Evolutionary conservation across 2,888 invertebrate species (phyloP), one percentile per base, ranked within the genome.

Genomic region (Amblyjoppa fuscipennis): DNA sequence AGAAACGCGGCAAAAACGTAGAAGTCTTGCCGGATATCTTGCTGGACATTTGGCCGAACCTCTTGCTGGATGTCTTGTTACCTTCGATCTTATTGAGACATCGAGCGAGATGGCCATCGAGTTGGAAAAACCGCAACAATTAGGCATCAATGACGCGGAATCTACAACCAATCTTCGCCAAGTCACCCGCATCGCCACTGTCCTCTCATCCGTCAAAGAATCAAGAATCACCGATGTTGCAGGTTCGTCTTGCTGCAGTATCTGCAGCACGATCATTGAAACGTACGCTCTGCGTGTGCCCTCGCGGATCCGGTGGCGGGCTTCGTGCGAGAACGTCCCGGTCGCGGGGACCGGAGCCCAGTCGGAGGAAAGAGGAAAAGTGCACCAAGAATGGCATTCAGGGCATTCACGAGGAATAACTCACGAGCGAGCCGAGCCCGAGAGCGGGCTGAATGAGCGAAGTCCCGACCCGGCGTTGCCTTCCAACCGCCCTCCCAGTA

Each of bases 361-460:
- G 81, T 74, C 70, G 81, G 83, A 88, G 89, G 87, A 89, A 84
- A 81, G 76, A 79, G 87, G 85, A 31, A 68, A 77, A 78, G 81
- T 84, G 84, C 81, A 84, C 81, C 83, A 49, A 85, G 86, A 89
- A 90, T 92, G 90, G 92, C 91, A 93, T 93, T 93, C 91, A 92
- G 90, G 87, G 93, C 91, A 93, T 93, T 93, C 93, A 93, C 90
- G 90, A 89, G 91, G 91, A 93, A 92, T 91, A 93, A 92, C 92
- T 92, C 91, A 90, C 91, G 91, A 90, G 89, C 90, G 91, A 91
- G 91, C 90, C 53, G 6, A 53, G 61, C 28, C 61, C n/a, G 34
- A 56, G 90, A 90, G 91, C 89, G 4, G 88, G 89, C 89, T 92
- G 93, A 92, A 92, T 92, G 91, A 92, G 90, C 90, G 87, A 89